Evolutionary conservation across 2,888 invertebrate species (phyloP), one percentile per base, ranked within the genome.

Genomic region (Willowsia nigromaculata): DNA sequence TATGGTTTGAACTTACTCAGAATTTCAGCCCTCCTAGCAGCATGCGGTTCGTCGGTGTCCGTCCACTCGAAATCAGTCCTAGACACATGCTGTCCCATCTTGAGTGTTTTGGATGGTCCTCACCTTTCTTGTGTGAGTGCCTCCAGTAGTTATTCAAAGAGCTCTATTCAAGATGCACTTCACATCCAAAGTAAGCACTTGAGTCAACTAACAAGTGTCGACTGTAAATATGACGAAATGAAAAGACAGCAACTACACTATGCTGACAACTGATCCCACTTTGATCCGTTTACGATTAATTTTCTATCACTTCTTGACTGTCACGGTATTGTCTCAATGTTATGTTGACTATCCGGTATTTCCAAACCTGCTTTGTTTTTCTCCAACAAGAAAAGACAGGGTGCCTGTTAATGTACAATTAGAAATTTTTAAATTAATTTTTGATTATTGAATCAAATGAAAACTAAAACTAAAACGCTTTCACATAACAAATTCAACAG

Each of bases 41-140:
- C 99, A 94, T 99, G 99, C 11, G 99, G 99, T 94, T 99, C 99
- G 93, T 99, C 99, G 0, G 98, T 98, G 93, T 98, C 98, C 56
- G 96, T 96, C 99, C 99, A 99, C 94, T 99, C 99, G 94, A 99
- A 99, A 95, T 99, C 99, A 0, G 96, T 96, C 93, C 98, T 96
- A 27, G 99, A 98, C 68, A 99, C 98, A 93, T 96, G 96, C 93
- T 98, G 98, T 90, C 99, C 99, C 99, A 99, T 99, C 27, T 4
- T 62, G 62, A 62, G 62, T 93, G 93, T 94, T 43, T 27, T 59
- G n/a, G 25, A 25, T n/a, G 5, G 37, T 15, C 37, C 5, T 65
- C 37, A 65, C 6, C 30, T 27, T 30, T n/a, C 22, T 13, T 27
- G 9, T 30, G 30, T 30, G 30, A 65, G 65, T n/a, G 37, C 18